Evolutionary conservation across 37 sponge, comb jelly and placozoan species (phyloP).

Genomic region (Geodia barretti): DNA sequence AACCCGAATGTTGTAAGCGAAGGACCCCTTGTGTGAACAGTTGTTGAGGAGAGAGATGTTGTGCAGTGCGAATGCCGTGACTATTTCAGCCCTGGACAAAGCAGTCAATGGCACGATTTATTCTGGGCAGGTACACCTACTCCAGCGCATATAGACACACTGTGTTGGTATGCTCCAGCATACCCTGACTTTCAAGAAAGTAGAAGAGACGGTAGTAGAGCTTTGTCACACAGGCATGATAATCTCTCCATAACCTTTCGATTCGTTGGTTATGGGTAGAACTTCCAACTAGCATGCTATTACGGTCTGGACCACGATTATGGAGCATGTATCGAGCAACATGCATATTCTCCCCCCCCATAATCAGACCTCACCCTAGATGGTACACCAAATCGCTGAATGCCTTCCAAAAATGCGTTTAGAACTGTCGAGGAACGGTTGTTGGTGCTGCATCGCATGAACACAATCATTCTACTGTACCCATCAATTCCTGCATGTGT

Average conservation of each 20-base stretch:
- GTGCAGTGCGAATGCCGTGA: constrained; percentile 51
- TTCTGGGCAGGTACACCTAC: constrained; percentile 37
- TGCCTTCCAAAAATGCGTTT: constrained; percentile 6
- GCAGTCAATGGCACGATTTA: constrained; percentile 29
- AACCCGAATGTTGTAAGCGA: constrained; percentile 10
- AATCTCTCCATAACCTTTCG: constrained; percentile 49
- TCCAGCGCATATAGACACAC: constrained; percentile 41
- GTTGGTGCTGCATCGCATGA: constrained; percentile 14
- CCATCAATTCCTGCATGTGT: constrained; percentile 30
- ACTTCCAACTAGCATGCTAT: constrained; percentile 25
- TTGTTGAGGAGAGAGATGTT: constrained; percentile 36
- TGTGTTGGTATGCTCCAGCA: constrained; percentile 24
- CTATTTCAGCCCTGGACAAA: constrained; percentile 51
- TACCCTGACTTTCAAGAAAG: constrained; percentile 29
- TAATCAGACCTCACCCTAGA: constrained; percentile 30
- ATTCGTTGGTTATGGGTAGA: constrained; percentile 44
- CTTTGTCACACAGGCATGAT: constrained; percentile 49
- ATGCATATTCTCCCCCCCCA: constrained; percentile 20
- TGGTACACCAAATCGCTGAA: constrained; percentile 14
- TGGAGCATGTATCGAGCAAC: constrained; percentile 42
- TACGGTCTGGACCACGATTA: constrained; percentile 26
- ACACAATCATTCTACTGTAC: constrained; percentile 18
- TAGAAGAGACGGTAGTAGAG: constrained; percentile 59
- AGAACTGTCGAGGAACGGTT: constrained; percentile 12
- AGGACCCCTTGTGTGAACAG: constrained; percentile 19